These are phyloP conservation scores for Physella acuta DNA, from an alignment of 1,140 invertebrate species.

Conservation along the genomic window DNA sequence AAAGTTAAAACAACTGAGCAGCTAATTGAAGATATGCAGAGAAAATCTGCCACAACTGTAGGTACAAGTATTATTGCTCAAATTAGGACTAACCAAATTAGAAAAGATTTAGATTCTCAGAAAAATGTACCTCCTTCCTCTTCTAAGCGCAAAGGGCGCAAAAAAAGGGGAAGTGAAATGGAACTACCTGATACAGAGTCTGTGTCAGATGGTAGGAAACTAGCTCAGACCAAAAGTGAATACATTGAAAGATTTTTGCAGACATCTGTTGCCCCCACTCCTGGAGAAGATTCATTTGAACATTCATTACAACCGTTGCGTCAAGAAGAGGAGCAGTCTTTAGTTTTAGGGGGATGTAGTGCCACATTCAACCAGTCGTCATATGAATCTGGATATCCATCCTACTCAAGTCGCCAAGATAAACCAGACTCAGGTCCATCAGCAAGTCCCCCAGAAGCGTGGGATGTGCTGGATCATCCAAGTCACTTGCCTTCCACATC, in stretches of 20 bases:
- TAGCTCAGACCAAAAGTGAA: conserved; percentile 63
- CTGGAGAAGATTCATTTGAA: conserved; percentile 44
- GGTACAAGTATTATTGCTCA: conserved; percentile 53
- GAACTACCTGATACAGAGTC: conserved; percentile 25
- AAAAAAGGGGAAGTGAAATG: conserved; percentile 35
- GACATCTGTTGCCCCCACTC: conserved; percentile 47
- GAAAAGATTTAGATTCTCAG: conserved; percentile 52
- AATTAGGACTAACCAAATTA: conserved; percentile 54
- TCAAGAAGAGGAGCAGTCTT: conserved; percentile 13
- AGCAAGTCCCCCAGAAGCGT: conserved; percentile 16
- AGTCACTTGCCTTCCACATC: conserved; percentile 8
- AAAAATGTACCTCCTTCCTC: conserved; percentile 48
- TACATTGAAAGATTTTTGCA: conserved; percentile 66
- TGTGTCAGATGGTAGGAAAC: conserved; percentile 42
- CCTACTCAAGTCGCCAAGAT: conserved; percentile 18
- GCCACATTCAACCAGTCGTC: conserved; percentile 19
- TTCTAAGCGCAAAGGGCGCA: conserved; percentile 42
- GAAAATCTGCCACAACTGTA: conserved; percentile 62
- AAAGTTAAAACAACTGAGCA: conserved; percentile 84
- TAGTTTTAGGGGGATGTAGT: conserved; percentile 20
- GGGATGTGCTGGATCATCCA: conserved; percentile 16
- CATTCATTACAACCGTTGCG: conserved; percentile 30
- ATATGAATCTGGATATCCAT: conserved; percentile 24
- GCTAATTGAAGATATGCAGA: conserved; percentile 76
- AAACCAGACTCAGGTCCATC: conserved; percentile 20